Conservation (phyloP, 2,888 invertebrate species). For the Meloe dianella region DNA sequence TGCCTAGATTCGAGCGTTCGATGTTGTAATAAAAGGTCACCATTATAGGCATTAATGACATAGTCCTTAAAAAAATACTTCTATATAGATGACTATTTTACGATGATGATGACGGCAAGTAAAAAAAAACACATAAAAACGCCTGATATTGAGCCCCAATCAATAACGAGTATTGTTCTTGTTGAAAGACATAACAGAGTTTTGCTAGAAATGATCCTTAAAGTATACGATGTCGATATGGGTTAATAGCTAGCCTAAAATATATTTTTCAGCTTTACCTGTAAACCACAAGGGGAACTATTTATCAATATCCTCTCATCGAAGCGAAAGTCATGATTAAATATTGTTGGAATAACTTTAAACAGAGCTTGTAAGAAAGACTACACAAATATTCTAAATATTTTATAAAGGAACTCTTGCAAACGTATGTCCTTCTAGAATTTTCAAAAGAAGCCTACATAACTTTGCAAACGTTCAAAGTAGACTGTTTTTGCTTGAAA, state of each 20-base stretch:
- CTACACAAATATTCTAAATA: background rate
- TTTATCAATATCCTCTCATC: no score
- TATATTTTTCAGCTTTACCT: no score
- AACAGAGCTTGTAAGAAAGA: background rate
- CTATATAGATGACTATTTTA: constrained; percentile 18
- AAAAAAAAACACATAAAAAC: no score
- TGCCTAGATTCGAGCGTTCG: background rate
- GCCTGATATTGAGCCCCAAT: constrained; percentile 20
- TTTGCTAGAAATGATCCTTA: background rate
- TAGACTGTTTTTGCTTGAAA: no score
- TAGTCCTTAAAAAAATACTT: constrained; percentile 15
- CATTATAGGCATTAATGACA: constrained; percentile 24
- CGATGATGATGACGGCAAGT: background rate
- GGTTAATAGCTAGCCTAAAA: no score
- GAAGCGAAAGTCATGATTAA: no score
- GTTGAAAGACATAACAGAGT: no score
- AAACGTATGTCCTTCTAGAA: background rate
- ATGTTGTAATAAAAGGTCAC: constrained; percentile 12
- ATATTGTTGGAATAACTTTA: constrained; percentile 9
- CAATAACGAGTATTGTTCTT: background rate
- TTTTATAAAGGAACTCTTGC: background rate
- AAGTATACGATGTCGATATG: no score
- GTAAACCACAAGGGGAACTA: no score
- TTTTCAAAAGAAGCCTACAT: background rate
- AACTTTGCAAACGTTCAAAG: no score